Percentiles rank a stretch among this genome's conserved stretches.
Evolutionary conservation across 2,797 vertebrate genomes (phyloP).

Genomic region (Diplodus sargus): DNA sequence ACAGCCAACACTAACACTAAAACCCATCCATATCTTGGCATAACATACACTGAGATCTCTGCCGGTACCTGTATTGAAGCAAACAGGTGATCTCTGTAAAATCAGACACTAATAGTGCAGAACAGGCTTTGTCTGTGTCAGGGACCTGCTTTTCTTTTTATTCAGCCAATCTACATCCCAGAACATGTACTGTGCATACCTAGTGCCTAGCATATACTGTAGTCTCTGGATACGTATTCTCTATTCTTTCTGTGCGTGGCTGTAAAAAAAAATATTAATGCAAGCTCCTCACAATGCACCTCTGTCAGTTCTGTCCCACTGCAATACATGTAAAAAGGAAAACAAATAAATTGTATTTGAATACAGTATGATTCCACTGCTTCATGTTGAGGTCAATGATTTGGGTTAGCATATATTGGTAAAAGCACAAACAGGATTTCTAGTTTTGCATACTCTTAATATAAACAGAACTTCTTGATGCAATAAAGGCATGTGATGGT

Average conservation of each 20-base stretch:
- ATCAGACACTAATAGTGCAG: slow-evolving; percentile 12
- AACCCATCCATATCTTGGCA: background rate
- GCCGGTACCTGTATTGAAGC: background rate
- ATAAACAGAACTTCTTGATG: slow-evolving; percentile 38
- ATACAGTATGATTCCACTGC: slow-evolving; percentile 45
- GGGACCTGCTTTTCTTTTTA: slow-evolving; percentile 48
- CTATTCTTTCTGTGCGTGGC: slow-evolving; percentile 68
- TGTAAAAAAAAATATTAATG: slow-evolving; percentile 58
- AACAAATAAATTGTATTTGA: slow-evolving; percentile 73
- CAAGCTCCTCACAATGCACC: slow-evolving; percentile 66
- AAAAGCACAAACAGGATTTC: slow-evolving; percentile 23
- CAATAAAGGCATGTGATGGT: slow-evolving; percentile 59
- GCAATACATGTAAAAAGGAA: slow-evolving; percentile 69
- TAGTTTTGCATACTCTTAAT: slow-evolving; percentile 9
- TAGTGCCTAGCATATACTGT: slow-evolving; percentile 74
- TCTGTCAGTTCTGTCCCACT: slow-evolving; percentile 66
- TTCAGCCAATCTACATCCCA: slow-evolving; percentile 38
- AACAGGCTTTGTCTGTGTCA: slow-evolving; percentile 30
- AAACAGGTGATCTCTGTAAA: slow-evolving; percentile 17
- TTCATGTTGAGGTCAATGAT: slow-evolving; percentile 40
- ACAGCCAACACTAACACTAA: slow-evolving; percentile 12
- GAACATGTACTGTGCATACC: slow-evolving; percentile 67
- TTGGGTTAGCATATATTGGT: slow-evolving; percentile 15
- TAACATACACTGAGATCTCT: slow-evolving; percentile 8
- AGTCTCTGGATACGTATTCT: slow-evolving; percentile 65